Conservation (phyloP, 2,888 invertebrate genomes). For the Parthenolecanium corni region DNA sequence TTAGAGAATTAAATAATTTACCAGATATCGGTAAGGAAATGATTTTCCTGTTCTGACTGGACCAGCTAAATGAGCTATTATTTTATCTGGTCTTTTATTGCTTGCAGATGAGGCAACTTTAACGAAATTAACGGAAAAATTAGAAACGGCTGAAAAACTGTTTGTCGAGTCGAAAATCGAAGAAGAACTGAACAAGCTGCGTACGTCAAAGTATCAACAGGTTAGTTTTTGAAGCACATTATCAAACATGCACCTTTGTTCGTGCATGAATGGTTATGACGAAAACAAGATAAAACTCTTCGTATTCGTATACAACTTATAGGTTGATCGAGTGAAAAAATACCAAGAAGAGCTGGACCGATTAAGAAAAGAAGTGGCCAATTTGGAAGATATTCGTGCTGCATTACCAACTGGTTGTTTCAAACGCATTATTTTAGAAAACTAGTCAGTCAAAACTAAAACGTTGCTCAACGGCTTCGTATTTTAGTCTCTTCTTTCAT, state of each 20-base stretch:
- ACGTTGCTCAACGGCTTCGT: too few relatives aligned
- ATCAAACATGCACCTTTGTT: neutral
- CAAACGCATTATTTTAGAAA: conserved; percentile 61
- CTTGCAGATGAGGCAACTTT: conserved; percentile 40
- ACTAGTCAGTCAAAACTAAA: too few relatives aligned
- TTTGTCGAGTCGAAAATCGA: conserved; percentile 62
- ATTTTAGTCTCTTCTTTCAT: too few relatives aligned
- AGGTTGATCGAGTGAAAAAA: conserved; percentile 59
- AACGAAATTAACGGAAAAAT: conserved; percentile 48
- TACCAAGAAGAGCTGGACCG: conserved; percentile 64
- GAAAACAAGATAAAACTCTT: neutral
- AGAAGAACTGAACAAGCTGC: conserved; percentile 58
- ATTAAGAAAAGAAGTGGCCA: conserved; percentile 63
- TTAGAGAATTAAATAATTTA: conserved; percentile 60
- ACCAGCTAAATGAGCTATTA: neutral
- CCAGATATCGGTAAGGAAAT: conserved; percentile 49
- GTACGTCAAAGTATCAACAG: conserved; percentile 56
- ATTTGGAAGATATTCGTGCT: conserved; percentile 66
- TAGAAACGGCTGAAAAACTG: conserved; percentile 57
- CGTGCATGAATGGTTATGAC: neutral
- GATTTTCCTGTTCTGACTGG: conserved; percentile 4
- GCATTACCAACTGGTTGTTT: conserved; percentile 71
- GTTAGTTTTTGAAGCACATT: conserved; percentile 40
- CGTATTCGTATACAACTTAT: conserved; percentile 31
- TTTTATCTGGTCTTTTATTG: conserved; percentile 33